phyloP scores from a whole-genome alignment of 2,113 vertebrate genomes.

The Saguinus imperator region DNA sequence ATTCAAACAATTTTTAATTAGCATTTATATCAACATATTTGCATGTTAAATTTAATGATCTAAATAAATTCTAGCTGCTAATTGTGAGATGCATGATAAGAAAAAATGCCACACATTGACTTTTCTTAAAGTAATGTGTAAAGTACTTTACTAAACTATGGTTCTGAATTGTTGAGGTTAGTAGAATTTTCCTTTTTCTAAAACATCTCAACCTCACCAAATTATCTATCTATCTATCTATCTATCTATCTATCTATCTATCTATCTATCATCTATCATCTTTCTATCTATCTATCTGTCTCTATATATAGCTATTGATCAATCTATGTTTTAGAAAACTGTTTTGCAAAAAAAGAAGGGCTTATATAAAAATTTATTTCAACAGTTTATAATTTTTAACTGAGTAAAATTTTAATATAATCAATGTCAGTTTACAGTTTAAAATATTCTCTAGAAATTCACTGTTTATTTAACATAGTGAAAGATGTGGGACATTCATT shows the following conservation, averaged over 20 bases:
- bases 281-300: too few species aligned
- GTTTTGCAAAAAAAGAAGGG: not conserved
- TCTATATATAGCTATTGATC: too few species aligned
- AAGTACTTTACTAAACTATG: not conserved
- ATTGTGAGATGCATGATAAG: not conserved
- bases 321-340: not conserved
- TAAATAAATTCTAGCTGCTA: not conserved
- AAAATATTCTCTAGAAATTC: not conserved
- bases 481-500: not conserved
- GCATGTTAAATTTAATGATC: not conserved
- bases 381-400: not conserved
- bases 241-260: too few species aligned
- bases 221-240: too few species aligned
- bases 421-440: not conserved
- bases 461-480: not conserved
- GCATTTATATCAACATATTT: not conserved
- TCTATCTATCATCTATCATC: too few species aligned
- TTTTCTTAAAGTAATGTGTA: not conserved
- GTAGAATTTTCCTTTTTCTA: not conserved
- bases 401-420: not conserved
- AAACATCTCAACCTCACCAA: not conserved
- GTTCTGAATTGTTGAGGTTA: not conserved
- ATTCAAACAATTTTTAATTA: slow-evolving; percentile 24
- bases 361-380: not conserved
- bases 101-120: not conserved